These are phyloP conservation scores for Monopis laevigella DNA, from an alignment of 2,888 invertebrate genomes.

Conservation along the genomic window DNA sequence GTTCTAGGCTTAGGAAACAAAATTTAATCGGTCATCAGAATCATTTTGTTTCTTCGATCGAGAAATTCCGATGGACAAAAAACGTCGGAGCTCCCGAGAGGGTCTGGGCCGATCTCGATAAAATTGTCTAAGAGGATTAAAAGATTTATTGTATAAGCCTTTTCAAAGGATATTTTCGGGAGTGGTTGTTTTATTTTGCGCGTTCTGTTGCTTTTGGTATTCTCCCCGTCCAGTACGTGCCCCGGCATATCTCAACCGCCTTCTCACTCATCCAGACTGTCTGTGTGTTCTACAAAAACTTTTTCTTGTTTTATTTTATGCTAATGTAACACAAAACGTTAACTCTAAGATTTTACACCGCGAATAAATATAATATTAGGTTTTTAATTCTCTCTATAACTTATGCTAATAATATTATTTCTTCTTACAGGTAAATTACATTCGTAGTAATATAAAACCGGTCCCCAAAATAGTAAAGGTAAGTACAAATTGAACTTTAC, in stretches of 20 bases:
- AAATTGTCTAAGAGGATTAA: constrained; percentile 63
- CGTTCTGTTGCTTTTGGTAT: constrained; percentile 37
- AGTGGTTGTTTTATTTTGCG: constrained; percentile 51
- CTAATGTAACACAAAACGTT: neutral
- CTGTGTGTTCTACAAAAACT: constrained; percentile 6
- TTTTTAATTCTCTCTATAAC: too few species aligned
- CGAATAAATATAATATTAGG: too few species aligned
- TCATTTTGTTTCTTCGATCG: constrained; percentile 6
- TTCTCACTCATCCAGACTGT: constrained; percentile 19
- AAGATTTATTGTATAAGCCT: constrained; percentile 59
- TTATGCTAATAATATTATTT: too few species aligned
- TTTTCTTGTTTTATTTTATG: neutral
- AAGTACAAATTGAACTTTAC: too few species aligned
- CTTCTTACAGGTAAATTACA: too few species aligned
- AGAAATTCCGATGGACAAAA: constrained; percentile 6
- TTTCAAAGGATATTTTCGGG: constrained; percentile 52
- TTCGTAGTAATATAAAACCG: too few species aligned
- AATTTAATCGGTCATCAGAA: constrained; percentile 6
- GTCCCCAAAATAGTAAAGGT: too few species aligned
- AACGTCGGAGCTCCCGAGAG: constrained; percentile 5
- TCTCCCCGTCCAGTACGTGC: constrained; percentile 28
- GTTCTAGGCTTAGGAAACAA: neutral
- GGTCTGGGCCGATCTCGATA: constrained; percentile 51
- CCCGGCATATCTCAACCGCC: constrained; percentile 37
- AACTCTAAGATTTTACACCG: too few species aligned